Conservation (phyloP, 2,888 invertebrate genomes). For the Leptinotarsa haldemani region DNA sequence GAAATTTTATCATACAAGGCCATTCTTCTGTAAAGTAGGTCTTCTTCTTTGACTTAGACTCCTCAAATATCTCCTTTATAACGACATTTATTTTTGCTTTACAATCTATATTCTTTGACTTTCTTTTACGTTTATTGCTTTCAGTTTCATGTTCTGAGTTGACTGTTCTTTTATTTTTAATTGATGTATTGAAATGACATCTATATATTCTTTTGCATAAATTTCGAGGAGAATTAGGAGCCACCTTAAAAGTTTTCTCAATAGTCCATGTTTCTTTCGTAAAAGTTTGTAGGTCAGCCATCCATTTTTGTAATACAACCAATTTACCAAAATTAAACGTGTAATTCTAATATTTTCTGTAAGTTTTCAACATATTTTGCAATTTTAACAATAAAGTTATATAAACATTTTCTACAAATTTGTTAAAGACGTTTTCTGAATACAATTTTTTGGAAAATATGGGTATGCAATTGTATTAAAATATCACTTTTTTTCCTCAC, state of each 20-base stretch:
- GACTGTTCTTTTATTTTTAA: not conserved
- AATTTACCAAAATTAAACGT: no score
- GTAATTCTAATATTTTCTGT: no score
- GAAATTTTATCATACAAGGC: slow-evolving; percentile 5
- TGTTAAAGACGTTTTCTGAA: no score
- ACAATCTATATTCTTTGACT: not conserved
- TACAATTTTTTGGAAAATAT: no score
- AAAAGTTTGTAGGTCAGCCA: not conserved
- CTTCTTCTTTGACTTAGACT: not conserved
- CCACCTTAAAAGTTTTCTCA: not conserved
- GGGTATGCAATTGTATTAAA: no score
- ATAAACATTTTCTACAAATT: no score
- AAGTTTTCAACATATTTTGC: no score
- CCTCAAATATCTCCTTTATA: not conserved
- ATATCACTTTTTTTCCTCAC: no score
- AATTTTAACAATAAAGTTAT: no score
- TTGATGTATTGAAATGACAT: not conserved
- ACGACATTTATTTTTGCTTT: not conserved
- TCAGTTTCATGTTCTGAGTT: not conserved
- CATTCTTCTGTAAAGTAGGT: not conserved
- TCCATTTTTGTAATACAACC: not conserved
- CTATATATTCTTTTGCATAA: not conserved
- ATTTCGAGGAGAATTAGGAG: not conserved
- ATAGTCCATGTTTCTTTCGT: not conserved
- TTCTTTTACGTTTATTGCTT: not conserved